Evolutionary conservation across 2,797 vertebrate genomes (phyloP), one percentile per base, ranked within the genome.

Genomic region (Epinephelus malabaricus): DNA sequence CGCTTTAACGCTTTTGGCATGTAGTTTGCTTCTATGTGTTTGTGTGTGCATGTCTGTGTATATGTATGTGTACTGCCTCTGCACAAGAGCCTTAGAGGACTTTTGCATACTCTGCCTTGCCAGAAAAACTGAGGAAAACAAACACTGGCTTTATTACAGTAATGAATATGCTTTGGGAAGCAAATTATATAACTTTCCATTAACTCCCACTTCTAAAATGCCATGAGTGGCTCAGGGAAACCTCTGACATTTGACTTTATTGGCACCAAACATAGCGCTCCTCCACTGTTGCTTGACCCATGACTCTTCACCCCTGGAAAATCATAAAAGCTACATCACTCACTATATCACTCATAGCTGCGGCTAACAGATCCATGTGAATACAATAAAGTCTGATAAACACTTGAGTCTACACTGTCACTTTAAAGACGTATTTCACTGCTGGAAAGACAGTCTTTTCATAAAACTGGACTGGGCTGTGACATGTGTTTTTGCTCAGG

Each of bases 241-340:
- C 76, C 85, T 92, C 61, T 88, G 92, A 94, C 93, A 93, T 93
- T 93, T 89, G 79, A 89, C 86, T 88, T 83, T 84, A 55, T 82
- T 91, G 89, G 86, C 79, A 82, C 66, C 43, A 75, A 82, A 85
- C 76, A 75, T 40, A 65, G 40, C 12, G n/a, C 64, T 69, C 61
- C 25, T 47, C 76, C 34, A 43, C 59, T 78, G 68, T 27, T 73
- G 53, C 38, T n/a, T 65, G 25, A 89, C 68, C 78, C 21, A 18
- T 77, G 71, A 85, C 65, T 69, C 47, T 54, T 77, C 4, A 85
- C 76, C 77, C 72, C 73, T 74, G 69, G 40, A 84, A 84, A 83
- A 62, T 68, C 23, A 27, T 51, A 63, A 80, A 46, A 51, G 14
- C 62, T 21, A 21, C 18, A 64, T 76, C 59, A 27, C 43, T 66